Percentiles rank a stretch among this genome's conserved stretches.
These are phyloP conservation scores for Hypsopygia costalis DNA, from an alignment of 2,888 invertebrate species.

Conservation along the genomic window DNA sequence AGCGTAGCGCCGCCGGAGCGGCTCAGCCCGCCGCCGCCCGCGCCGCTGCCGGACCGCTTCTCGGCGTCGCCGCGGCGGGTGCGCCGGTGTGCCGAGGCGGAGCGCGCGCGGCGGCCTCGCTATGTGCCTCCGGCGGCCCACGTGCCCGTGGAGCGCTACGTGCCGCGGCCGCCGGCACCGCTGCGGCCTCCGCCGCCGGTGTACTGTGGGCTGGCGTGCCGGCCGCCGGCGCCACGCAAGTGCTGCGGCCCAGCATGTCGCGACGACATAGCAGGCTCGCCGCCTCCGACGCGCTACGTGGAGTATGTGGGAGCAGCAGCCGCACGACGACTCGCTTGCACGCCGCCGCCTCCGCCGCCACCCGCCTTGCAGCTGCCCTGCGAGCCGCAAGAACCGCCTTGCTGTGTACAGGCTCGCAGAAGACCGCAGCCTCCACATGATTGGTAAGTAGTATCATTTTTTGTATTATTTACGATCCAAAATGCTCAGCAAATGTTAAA, in stretches of 20 bases:
- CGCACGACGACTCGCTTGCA: constrained; percentile 79
- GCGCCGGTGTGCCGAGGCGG: constrained; percentile 84
- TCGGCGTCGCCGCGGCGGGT: constrained; percentile 81
- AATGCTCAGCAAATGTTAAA: not conserved
- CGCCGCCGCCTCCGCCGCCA: constrained; percentile 72
- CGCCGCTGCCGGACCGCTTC: constrained; percentile 80
- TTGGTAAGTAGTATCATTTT: constrained; percentile 64
- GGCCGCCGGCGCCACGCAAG: constrained; percentile 61
- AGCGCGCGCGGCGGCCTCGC: constrained; percentile 82
- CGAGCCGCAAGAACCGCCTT: constrained; percentile 75
- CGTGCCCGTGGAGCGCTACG: constrained; percentile 86
- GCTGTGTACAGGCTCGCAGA: constrained; percentile 79
- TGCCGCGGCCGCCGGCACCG: constrained; percentile 81
- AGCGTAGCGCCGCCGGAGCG: constrained; percentile 84
- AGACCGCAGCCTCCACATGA: constrained; percentile 80
- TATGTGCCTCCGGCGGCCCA: constrained; percentile 86
- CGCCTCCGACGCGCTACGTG: constrained; percentile 76
- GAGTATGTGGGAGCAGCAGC: constrained; percentile 84
- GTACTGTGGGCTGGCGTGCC: constrained; percentile 77
- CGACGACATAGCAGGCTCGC: constrained; percentile 64
- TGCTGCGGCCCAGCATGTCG: constrained; percentile 72
- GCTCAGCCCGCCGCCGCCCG: constrained; percentile 82
- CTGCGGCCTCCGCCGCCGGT: constrained; percentile 72
- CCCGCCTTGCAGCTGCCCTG: constrained; percentile 71
- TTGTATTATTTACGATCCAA: not conserved